Evolutionary conservation across 2,888 invertebrate genomes (phyloP), one percentile per base, ranked within the genome.

Genomic region (Mimachlamys varia): DNA sequence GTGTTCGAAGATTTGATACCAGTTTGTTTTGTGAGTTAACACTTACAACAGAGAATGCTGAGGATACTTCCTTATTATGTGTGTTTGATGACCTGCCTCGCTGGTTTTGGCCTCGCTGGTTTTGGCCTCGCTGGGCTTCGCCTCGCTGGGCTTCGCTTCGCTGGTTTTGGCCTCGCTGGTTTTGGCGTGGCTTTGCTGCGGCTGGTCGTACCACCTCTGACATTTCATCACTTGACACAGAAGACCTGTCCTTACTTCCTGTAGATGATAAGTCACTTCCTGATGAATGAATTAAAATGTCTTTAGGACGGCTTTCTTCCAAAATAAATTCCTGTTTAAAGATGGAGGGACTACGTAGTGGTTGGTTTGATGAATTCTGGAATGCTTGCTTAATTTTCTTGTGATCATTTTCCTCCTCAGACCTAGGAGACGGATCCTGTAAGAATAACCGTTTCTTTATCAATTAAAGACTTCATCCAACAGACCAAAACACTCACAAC

Each of bases 261-360:
- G 27, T 76, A 0, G 76, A 76, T 27, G 92, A 92, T n/a, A 91
- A 90, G 38, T 92, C 93, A 92, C 95, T 94, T 12, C 94, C 94
- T 0, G 94, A 94, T 10, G 95, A 94, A 19, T 91, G 92, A 15
- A 93, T 91, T 38, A 94, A 92, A 7, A 94, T 92, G 90, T 95
- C 95, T 89, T 93, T 94, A 13, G 95, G 95, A 38, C 96, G 94
- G 88, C 95, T 95, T 89, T 95, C 95, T 88, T 95, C 96, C 53
- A 96, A 93, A 88, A 95, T 93, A 92, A 96, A 96, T 87, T 95
- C 95, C 17, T 95, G 95, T 90, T 95, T 95, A 88, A 95, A 94
- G 27, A 96, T 92, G 27, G 96, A 94, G 58, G 94, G 93, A 33
- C 94, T 93, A 22, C 95, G 93, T 76, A 94, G 90, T 15, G 95